Conservation (phyloP, 2,797 vertebrate species). For the Eremophila alpestris region DNA sequence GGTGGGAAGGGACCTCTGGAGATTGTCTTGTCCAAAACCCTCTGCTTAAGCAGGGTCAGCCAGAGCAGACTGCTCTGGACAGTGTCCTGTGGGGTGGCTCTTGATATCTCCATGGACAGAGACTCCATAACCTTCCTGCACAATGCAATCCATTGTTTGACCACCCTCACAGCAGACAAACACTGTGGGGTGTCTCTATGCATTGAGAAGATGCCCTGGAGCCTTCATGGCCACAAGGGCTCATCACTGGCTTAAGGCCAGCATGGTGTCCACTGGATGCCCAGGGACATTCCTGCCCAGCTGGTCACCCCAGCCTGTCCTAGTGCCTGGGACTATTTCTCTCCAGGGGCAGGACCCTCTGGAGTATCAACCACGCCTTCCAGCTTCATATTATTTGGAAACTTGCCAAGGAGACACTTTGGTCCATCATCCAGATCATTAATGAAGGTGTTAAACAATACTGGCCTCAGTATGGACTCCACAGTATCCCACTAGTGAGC, state of each 20-base stretch:
- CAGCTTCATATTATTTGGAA: rapidly evolving
- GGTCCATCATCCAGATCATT: not conserved
- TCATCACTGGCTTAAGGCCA: not conserved
- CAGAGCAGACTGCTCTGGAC: not conserved
- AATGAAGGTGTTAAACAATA: not conserved
- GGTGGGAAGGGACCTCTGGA: not conserved
- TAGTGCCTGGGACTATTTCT: not conserved
- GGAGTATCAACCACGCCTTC: not conserved
- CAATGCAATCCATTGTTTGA: not conserved
- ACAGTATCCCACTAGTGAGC: not conserved
- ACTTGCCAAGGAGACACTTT: not conserved
- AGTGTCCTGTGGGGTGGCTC: rapidly evolving
- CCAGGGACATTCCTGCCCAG: not conserved
- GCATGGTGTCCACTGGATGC: rapidly evolving
- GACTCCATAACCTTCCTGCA: not conserved
- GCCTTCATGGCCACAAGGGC: not conserved
- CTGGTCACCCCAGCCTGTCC: not conserved
- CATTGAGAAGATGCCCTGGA: not conserved
- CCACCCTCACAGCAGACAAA: not conserved
- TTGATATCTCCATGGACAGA: not conserved
- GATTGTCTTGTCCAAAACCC: rapidly evolving
- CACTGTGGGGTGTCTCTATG: not conserved
- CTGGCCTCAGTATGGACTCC: rapidly evolving
- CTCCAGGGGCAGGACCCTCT: not conserved
- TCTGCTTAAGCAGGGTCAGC: not conserved